Evolutionary conservation across 2,113 vertebrate species (phyloP).

Genomic region (Phoxinus phoxinus): DNA sequence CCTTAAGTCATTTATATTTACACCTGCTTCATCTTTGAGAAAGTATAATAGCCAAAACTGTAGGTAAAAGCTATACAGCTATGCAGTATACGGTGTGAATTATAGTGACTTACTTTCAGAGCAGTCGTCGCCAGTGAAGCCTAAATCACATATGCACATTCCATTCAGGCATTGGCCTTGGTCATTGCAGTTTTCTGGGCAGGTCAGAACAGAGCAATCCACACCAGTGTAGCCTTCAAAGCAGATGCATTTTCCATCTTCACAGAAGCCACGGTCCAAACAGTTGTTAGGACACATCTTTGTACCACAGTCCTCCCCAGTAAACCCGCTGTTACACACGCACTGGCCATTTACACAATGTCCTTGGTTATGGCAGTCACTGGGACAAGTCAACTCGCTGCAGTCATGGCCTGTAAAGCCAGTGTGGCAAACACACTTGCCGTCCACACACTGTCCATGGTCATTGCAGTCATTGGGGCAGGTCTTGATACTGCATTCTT

Average conservation of each 20-base stretch:
- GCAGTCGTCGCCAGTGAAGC: slow-evolving; percentile 87
- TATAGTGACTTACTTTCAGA: slow-evolving; percentile 72
- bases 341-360: slow-evolving; percentile 85
- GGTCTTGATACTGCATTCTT: slow-evolving; percentile 83
- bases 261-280: slow-evolving; percentile 79
- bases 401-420: slow-evolving; percentile 86
- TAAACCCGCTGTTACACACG: slow-evolving; percentile 83
- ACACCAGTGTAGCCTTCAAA: slow-evolving; percentile 79
- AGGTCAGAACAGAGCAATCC: slow-evolving; percentile 80
- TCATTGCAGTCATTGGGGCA: slow-evolving; percentile 85
- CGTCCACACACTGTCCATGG: slow-evolving; percentile 82
- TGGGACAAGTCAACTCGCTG: slow-evolving; percentile 79
- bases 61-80: neutral
- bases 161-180: slow-evolving; percentile 83
- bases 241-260: slow-evolving; percentile 85
- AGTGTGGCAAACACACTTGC: slow-evolving; percentile 82
- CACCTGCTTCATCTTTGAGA: neutral
- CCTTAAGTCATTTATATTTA: no score
- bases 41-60: neutral
- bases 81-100: neutral
- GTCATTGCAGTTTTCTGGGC: slow-evolving; percentile 81
- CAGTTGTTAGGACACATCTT: slow-evolving; percentile 85
- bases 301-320: slow-evolving; percentile 83
- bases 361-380: slow-evolving; percentile 82
- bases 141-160: slow-evolving; percentile 83